These are phyloP conservation scores for Astreopora myriophthalma DNA, from an alignment of 64 coral and sea anemone genomes.

Conservation along the genomic window DNA sequence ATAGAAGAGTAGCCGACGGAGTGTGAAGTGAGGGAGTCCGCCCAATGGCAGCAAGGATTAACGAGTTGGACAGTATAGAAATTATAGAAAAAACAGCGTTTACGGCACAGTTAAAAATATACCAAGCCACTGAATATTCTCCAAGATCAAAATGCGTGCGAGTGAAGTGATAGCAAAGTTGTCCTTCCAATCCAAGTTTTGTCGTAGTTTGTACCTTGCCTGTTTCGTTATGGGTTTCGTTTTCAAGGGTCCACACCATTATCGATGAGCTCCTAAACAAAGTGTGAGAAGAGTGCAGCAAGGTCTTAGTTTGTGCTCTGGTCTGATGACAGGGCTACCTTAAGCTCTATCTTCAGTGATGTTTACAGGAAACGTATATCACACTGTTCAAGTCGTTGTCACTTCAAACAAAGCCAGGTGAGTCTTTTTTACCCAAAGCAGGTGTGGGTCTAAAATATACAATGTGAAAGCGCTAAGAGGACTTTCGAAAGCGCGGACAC, in stretches of 20 bases:
- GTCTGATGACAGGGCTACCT: too few species aligned
- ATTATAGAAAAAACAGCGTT: background rate
- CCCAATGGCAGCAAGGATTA: background rate
- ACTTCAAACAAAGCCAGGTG: too few species aligned
- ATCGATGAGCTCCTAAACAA: too few species aligned
- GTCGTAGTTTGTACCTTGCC: background rate
- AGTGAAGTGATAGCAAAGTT: constrained; percentile 18
- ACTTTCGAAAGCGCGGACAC: too few species aligned
- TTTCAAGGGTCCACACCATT: background rate
- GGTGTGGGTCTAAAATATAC: too few species aligned
- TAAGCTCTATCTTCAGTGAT: too few species aligned
- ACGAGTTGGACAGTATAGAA: background rate
- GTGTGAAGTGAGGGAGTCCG: constrained; percentile 7
- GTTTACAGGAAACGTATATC: too few species aligned
- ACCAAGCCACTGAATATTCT: background rate
- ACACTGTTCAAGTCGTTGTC: too few species aligned
- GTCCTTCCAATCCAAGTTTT: background rate
- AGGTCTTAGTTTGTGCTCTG: too few species aligned
- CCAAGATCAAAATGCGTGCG: background rate
- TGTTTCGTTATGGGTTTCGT: background rate
- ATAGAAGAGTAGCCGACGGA: constrained; percentile 5
- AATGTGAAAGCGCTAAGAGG: too few species aligned
- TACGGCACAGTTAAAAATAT: constrained; percentile 9
- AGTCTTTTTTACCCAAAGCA: too few species aligned
- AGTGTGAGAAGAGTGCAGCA: too few species aligned